Conservation (phyloP, 2,888 invertebrate genomes). For the Ischnura elegans region DNA sequence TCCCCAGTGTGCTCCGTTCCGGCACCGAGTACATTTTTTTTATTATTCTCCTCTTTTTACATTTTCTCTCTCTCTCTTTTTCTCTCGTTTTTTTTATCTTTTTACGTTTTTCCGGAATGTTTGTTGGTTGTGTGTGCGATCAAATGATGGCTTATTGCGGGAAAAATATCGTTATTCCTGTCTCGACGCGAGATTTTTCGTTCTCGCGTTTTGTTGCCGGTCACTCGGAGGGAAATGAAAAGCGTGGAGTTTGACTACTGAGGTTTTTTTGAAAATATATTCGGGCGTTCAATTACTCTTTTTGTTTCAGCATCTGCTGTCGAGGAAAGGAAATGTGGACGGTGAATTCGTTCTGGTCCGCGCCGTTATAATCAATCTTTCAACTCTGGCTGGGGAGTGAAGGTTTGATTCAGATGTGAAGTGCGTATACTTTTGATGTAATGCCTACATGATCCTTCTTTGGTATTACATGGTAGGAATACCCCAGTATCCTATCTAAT, state of each 20-base stretch:
- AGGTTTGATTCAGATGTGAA: no score
- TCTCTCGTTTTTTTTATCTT: neutral
- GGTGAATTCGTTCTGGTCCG: no score
- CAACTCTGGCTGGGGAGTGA: no score
- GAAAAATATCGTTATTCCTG: slow-evolving; percentile 25
- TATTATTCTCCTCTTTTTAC: neutral
- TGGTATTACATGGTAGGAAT: no score
- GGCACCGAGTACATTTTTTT: neutral
- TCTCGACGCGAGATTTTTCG: neutral
- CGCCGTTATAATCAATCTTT: no score
- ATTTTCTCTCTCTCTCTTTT: neutral
- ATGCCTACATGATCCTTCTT: no score
- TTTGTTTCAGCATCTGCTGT: no score
- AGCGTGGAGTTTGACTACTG: neutral
- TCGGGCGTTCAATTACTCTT: no score
- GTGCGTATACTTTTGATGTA: no score
- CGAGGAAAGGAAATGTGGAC: neutral
- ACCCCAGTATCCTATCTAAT: no score
- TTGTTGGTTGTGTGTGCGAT: slow-evolving; percentile 21
- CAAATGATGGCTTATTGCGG: slow-evolving; percentile 16
- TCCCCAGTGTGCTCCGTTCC: neutral
- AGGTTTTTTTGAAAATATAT: neutral
- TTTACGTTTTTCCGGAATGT: slow-evolving; percentile 14
- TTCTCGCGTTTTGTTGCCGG: neutral
- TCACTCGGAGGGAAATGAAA: neutral